These are phyloP conservation scores for Oxyura jamaicensis DNA, from an alignment of 2,113 vertebrate genomes.

Conservation along the genomic window DNA sequence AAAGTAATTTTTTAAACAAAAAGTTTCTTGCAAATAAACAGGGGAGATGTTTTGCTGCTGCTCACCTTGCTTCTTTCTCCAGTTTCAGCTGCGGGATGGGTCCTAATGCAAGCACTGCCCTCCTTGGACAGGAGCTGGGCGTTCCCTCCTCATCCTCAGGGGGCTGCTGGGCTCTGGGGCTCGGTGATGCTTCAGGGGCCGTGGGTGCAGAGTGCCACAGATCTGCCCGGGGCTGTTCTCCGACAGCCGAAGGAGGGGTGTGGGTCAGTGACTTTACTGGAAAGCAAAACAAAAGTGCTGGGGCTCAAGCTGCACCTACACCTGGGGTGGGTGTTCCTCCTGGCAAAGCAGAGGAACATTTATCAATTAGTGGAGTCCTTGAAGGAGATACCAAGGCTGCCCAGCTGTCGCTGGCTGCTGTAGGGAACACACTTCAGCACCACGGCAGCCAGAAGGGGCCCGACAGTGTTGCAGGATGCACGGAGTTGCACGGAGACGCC, in stretches of 20 bases:
- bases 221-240: background rate
- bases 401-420: background rate
- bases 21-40: background rate
- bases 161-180: no score
- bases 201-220: background rate
- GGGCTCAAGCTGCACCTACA: background rate
- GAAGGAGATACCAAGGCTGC: background rate
- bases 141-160: background rate
- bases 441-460: background rate
- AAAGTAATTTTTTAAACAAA: background rate
- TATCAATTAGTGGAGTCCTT: background rate
- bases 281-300: background rate
- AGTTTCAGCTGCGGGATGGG: background rate
- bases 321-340: background rate
- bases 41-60: background rate
- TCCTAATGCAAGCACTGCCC: fast-evolving
- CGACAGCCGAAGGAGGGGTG: background rate
- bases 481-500: background rate
- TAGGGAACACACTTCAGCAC: fast-evolving
- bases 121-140: fast-evolving
- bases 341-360: background rate
- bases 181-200: no score
- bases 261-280: background rate
- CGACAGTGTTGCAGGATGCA: fast-evolving
- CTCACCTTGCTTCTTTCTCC: background rate